These are phyloP conservation scores for Apamea sordens DNA, from an alignment of 2,888 invertebrate genomes.

Conservation along the genomic window DNA sequence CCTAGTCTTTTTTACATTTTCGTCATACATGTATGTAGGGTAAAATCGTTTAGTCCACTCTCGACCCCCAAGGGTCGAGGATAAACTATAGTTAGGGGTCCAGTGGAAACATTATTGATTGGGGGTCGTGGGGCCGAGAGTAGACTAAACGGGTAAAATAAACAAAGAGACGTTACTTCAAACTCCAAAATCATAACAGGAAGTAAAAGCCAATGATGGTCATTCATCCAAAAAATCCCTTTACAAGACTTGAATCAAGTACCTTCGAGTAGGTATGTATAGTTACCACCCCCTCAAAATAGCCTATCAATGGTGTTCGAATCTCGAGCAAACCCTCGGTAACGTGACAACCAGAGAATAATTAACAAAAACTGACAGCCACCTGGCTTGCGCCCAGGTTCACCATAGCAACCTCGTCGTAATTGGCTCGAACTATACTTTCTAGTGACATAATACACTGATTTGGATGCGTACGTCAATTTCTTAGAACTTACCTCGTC, in stretches of 20 bases:
- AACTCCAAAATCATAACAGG: not conserved
- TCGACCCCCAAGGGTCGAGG: no score
- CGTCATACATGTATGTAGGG: no score
- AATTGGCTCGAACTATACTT: constrained; percentile 40
- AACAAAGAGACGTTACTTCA: not conserved
- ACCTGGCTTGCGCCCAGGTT: constrained; percentile 40
- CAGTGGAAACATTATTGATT: no score
- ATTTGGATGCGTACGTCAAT: constrained; percentile 29
- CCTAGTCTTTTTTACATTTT: not conserved
- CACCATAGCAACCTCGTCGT: constrained; percentile 26
- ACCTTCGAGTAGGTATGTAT: not conserved
- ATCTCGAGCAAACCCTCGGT: constrained; percentile 6
- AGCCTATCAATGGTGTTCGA: constrained; percentile 27
- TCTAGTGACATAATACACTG: constrained; percentile 28
- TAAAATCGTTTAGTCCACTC: no score
- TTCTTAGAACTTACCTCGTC: constrained; percentile 11
- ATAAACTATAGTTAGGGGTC: no score
- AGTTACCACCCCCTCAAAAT: not conserved
- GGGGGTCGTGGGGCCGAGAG: no score
- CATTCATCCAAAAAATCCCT: not conserved
- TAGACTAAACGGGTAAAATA: no score
- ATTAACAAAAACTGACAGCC: constrained; percentile 21
- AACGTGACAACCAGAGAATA: constrained; percentile 16
- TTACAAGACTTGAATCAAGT: not conserved
- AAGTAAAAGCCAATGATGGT: not conserved